These are phyloP conservation scores for Diaphora mendica DNA, from an alignment of 2,888 invertebrate species.

Conservation along the genomic window DNA sequence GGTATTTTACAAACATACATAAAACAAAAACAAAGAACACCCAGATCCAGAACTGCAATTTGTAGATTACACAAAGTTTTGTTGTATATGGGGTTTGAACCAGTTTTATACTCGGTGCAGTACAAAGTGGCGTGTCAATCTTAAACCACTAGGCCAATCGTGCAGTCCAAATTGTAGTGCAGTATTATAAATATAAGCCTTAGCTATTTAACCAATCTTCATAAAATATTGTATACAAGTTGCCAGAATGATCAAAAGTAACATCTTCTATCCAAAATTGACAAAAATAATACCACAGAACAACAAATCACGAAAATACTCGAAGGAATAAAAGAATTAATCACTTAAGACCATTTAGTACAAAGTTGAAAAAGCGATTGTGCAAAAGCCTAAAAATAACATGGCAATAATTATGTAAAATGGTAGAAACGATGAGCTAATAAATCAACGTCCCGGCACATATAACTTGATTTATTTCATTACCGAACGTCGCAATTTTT, in stretches of 20 bases:
- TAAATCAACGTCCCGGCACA: constrained; percentile 11
- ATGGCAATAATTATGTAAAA: constrained; percentile 19
- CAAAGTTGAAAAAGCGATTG: background rate
- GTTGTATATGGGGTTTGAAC: too few species aligned
- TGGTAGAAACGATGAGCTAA: constrained; percentile 3
- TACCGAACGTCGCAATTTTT: constrained; percentile 18
- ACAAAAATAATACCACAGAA: background rate
- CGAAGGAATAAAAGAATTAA: background rate
- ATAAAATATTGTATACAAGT: background rate
- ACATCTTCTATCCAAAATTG: background rate
- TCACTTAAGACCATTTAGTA: background rate
- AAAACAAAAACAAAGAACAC: too few species aligned
- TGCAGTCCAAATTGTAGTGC: too few species aligned
- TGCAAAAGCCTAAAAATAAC: background rate
- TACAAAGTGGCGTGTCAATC: too few species aligned
- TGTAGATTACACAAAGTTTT: too few species aligned
- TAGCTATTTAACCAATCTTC: background rate
- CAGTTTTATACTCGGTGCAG: too few species aligned
- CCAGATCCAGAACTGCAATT: too few species aligned
- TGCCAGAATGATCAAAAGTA: background rate
- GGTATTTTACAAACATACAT: too few species aligned
- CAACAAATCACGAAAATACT: background rate
- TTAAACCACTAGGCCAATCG: too few species aligned
- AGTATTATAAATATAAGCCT: too few species aligned
- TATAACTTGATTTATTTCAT: constrained; percentile 18